Conservation (phyloP, 2,113 vertebrate species). For the Bos taurus region DNA sequence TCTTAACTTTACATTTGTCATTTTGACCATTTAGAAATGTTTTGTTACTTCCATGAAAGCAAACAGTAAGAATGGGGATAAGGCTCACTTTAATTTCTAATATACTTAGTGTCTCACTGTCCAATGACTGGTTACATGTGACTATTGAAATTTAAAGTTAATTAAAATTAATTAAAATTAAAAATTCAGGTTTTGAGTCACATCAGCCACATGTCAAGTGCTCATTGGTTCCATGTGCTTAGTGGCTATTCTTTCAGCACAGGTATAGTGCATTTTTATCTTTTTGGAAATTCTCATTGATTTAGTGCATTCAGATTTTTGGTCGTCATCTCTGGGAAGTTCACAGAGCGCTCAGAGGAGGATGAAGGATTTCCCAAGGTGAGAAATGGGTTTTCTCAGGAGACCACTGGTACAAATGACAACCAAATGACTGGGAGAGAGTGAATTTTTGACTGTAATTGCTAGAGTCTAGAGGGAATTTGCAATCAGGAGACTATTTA, state of each 20-base stretch:
- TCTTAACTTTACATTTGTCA: not conserved
- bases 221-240: accelerated
- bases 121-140: not conserved
- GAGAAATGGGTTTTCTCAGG: not conserved
- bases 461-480: not conserved
- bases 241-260: not conserved
- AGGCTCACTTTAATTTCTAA: not conserved
- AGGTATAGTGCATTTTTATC: not conserved
- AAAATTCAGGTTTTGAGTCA: not conserved
- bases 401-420: not conserved
- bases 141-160: not conserved
- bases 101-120: not conserved
- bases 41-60: not conserved
- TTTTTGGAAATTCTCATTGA: not conserved
- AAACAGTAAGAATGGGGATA: not conserved
- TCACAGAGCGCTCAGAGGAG: not conserved
- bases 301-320: not conserved
- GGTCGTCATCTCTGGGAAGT: not conserved
- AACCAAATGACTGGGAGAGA: not conserved
- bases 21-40: not conserved
- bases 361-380: not conserved
- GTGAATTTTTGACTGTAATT: not conserved
- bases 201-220: not conserved
- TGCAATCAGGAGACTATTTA: not conserved
- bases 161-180: not conserved